These are phyloP conservation scores for Notodonta ziczac DNA, from an alignment of 2,888 invertebrate genomes.

Conservation along the genomic window DNA sequence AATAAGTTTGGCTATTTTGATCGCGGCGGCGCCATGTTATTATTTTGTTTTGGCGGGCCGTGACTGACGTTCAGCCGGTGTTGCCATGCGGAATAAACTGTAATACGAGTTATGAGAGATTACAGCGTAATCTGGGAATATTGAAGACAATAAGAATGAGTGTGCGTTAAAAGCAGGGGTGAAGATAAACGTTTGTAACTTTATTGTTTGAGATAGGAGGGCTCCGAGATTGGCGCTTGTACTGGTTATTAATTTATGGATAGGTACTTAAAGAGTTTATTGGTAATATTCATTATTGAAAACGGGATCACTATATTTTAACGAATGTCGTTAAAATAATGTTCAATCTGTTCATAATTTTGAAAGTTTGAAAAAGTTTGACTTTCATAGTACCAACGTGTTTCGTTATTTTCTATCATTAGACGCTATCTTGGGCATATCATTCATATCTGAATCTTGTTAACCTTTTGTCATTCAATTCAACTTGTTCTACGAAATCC, in stretches of 20 bases:
- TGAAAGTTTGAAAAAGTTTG: too few species aligned
- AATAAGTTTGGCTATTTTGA: conserved; percentile 37
- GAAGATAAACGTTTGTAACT: conserved; percentile 42
- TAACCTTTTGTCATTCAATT: too few species aligned
- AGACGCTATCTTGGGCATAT: too few species aligned
- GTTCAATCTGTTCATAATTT: too few species aligned
- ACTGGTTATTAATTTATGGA: conserved; percentile 11
- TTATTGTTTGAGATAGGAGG: conserved; percentile 47
- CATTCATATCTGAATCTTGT: too few species aligned
- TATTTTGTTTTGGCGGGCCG: conserved; percentile 81
- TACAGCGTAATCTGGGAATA: conserved; percentile 83
- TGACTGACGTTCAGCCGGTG: conserved; percentile 80
- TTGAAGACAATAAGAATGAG: conserved; percentile 83
- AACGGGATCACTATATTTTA: neutral
- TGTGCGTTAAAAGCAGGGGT: conserved; percentile 54
- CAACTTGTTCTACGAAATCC: too few species aligned
- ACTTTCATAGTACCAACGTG: too few species aligned
- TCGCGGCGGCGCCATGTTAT: conserved; percentile 62
- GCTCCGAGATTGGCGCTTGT: conserved; percentile 20
- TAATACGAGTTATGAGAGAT: conserved; percentile 82
- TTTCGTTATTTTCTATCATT: too few species aligned
- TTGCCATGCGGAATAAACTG: conserved; percentile 84
- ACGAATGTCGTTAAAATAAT: too few species aligned
- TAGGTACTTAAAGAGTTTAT: conserved; percentile 1
- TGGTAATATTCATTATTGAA: neutral